These are phyloP conservation scores for Heliconius congener DNA, from an alignment of 1,140 invertebrate species.

Conservation along the genomic window DNA sequence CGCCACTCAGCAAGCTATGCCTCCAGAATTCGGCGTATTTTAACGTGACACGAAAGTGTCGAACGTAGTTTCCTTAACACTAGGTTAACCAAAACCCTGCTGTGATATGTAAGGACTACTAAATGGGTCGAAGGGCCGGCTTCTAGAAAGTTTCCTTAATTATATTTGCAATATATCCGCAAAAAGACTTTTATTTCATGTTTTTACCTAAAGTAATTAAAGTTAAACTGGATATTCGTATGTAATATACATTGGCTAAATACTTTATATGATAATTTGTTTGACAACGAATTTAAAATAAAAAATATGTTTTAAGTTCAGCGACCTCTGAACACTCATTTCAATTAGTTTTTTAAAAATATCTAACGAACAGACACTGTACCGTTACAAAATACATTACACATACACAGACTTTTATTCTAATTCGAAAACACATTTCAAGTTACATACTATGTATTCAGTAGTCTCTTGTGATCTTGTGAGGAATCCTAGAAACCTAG, in stretches of 20 bases:
- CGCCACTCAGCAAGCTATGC: too few relatives aligned
- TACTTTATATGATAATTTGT: slow-evolving; percentile 14
- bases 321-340: not conserved
- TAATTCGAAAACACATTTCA: not conserved
- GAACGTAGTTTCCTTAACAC: too few relatives aligned
- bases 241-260: not conserved
- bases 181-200: too few relatives aligned
- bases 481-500: too few relatives aligned
- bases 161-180: too few relatives aligned
- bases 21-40: too few relatives aligned
- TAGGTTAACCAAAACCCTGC: too few relatives aligned
- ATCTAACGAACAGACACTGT: slow-evolving; percentile 12
- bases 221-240: not conserved
- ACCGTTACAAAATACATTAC: slow-evolving; percentile 14
- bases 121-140: too few relatives aligned
- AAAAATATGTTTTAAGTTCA: slow-evolving; percentile 7
- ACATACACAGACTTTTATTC: not conserved
- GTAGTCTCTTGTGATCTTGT: not conserved
- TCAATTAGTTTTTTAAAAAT: slow-evolving; percentile 9
- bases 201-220: too few relatives aligned
- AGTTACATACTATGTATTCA: not conserved
- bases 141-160: too few relatives aligned
- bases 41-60: too few relatives aligned
- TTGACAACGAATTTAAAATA: slow-evolving; percentile 11
- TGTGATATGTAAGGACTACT: too few relatives aligned